Evolutionary conservation across 2,113 vertebrate species (phyloP), one percentile per base, ranked within the genome.

Genomic region (Dendrocopos noguchii): DNA sequence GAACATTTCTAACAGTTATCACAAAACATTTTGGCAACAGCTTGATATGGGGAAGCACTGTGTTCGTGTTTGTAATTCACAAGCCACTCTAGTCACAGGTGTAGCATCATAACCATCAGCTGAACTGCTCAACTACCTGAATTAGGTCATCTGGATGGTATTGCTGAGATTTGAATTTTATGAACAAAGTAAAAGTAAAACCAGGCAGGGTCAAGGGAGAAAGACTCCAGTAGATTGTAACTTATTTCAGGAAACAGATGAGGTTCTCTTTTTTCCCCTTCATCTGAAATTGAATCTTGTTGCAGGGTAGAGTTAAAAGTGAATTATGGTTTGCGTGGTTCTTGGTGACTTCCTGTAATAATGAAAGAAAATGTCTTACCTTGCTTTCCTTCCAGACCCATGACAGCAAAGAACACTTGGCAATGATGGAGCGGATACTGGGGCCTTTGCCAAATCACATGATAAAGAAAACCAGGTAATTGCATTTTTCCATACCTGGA

Each of bases 401-500:
- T 21, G 97, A 98, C 87, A 99, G 98, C 91, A 98, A 98, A 94
- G 98, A 99, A 63, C 98, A 99, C 86, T 97, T 99, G 39, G 99
- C 98, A 70, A 99, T 99, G 98, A 99, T 99, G 99, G 98, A 99
- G 95, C 97, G 98, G 85, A 98, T 99, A 84, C 93, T 99, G 53
- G 98, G 98, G 44, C 98, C 98, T 47, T 96, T 99, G 65, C 98
- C 98, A 21, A 56, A 94, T 68, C 95, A 98, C 29, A 98, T 98
- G 87, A 96, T 99, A 64, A 97, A 98, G 95, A 98, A 98, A 98
- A 98, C 98, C 10, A 98, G 97, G 98, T 98, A 97, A 74, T 93
- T 68, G 8, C 8, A 3, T 75, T 83, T 47, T 70, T 67, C 73
- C 21, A 2, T n/a, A 18, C 6, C 4, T 44, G 9, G 15, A 28